Evolutionary conservation across 2,888 invertebrate species (phyloP).

Genomic region (Slavum lentiscoides): DNA sequence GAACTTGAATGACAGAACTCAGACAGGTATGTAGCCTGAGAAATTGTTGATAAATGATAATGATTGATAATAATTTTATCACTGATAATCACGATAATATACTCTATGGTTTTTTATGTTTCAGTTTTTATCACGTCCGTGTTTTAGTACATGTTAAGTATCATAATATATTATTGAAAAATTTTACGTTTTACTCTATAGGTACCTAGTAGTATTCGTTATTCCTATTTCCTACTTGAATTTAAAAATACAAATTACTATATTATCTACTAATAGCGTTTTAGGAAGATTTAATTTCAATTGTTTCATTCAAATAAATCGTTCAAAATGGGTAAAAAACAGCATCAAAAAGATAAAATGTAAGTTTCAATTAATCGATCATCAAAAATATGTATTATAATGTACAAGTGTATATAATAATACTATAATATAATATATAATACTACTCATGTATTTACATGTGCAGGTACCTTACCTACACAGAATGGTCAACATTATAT

Average conservation of each 20-base stretch:
- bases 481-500: conserved; percentile 86
- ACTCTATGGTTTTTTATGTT: neutral
- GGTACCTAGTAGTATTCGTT: neutral
- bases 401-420: conserved; percentile 11
- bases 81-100: neutral
- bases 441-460: conserved; percentile 45
- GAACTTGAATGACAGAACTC: neutral
- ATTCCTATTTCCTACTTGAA: neutral
- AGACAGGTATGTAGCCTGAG: neutral
- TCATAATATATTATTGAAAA: no score
- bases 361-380: conserved; percentile 60
- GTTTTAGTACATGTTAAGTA: neutral
- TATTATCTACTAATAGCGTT: neutral
- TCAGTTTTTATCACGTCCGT: no score
- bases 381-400: neutral
- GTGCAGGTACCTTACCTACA: conserved; percentile 79
- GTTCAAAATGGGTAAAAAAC: conserved; percentile 83
- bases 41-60: conserved; percentile 23
- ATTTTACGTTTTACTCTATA: neutral
- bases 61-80: conserved; percentile 2
- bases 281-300: neutral
- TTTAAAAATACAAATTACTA: neutral
- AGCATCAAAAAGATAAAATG: conserved; percentile 95
- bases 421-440: no score
- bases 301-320: neutral